Evolutionary conservation across 1,140 invertebrate genomes (phyloP).

Genomic region (Drosophila sturtevanti): DNA sequence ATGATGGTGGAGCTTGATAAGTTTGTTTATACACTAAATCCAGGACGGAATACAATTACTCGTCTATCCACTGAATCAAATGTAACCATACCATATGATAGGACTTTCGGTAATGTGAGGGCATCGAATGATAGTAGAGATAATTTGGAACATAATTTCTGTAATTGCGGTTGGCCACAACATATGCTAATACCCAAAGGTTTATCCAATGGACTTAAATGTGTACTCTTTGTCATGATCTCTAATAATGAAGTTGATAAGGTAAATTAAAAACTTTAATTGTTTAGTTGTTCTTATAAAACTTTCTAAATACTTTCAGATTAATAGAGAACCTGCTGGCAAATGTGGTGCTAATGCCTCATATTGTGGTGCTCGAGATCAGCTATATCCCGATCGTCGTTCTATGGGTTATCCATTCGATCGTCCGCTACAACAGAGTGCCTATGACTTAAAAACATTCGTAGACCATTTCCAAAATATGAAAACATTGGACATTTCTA

Average conservation of each 20-base stretch:
- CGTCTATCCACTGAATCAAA: constrained; percentile 87
- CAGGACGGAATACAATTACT: constrained; percentile 86
- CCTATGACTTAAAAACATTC: no score
- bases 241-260: constrained; percentile 89
- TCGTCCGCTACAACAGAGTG: constrained; percentile 83
- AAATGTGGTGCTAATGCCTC: constrained; percentile 88
- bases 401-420: constrained; percentile 92
- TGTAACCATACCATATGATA: constrained; percentile 89
- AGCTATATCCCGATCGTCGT: constrained; percentile 88
- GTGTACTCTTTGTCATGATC: constrained; percentile 92
- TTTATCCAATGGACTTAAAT: constrained; percentile 86
- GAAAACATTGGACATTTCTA: no score
- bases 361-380: constrained; percentile 89
- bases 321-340: constrained; percentile 84
- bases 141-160: constrained; percentile 88
- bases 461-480: no score
- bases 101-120: constrained; percentile 87
- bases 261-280: no score
- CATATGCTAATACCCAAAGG: constrained; percentile 93
- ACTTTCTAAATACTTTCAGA: no score
- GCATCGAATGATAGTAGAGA: constrained; percentile 84
- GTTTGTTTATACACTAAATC: constrained; percentile 85
- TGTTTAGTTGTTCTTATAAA: no score
- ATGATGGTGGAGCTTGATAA: constrained; percentile 92
- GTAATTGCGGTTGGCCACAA: constrained; percentile 94